These are phyloP conservation scores for Tichodroma muraria DNA, from an alignment of 2,113 vertebrate species.

Conservation along the genomic window DNA sequence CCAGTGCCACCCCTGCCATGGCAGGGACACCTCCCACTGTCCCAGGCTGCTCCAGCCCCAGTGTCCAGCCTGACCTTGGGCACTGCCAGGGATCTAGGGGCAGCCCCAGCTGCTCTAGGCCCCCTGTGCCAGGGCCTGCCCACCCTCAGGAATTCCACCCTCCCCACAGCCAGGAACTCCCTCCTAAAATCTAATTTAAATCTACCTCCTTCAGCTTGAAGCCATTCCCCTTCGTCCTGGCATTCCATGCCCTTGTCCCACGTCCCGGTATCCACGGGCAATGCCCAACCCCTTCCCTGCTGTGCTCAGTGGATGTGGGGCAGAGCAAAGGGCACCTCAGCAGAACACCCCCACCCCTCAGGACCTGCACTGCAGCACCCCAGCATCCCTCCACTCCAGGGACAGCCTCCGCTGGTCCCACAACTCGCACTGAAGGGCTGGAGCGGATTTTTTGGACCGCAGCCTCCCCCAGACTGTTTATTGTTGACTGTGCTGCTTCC, in stretches of 20 bases:
- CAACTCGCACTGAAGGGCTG: background rate
- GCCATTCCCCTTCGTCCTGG: background rate
- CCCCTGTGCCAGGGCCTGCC: background rate
- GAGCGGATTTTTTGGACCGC: background rate
- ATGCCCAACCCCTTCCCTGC: background rate
- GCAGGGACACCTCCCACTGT: background rate
- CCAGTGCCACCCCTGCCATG: background rate
- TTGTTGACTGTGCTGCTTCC: background rate
- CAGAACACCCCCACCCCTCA: rapidly evolving
- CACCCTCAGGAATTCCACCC: too few species aligned
- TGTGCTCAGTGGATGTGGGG: background rate
- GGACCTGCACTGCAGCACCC: background rate
- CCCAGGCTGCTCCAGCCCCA: background rate
- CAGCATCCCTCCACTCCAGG: background rate
- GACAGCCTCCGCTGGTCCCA: background rate
- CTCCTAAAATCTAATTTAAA: background rate
- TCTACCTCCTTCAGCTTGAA: background rate
- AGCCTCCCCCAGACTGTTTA: background rate
- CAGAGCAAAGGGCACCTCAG: background rate
- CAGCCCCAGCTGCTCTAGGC: background rate
- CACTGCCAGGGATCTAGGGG: background rate
- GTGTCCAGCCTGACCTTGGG: background rate
- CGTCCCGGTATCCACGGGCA: rapidly evolving
- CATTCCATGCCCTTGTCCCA: background rate
- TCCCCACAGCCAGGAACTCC: background rate